phyloP scores from a whole-genome alignment of 2,113 vertebrate species.

The Mola mola region DNA sequence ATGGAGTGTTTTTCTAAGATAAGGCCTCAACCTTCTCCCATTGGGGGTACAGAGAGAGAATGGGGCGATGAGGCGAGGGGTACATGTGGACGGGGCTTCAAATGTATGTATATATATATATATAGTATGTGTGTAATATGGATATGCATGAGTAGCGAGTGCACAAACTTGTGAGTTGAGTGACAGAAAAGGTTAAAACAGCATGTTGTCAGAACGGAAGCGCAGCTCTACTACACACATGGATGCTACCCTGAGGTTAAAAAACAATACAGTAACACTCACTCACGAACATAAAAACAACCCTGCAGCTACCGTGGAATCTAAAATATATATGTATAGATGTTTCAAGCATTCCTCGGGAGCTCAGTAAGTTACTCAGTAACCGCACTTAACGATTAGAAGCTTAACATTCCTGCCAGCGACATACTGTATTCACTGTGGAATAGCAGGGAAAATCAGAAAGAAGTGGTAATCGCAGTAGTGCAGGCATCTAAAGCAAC shows the following conservation, averaged over 20 bases:
- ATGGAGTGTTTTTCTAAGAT: slow-evolving; percentile 78
- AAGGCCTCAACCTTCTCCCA: slow-evolving; percentile 74
- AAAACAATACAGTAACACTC: slow-evolving; percentile 6
- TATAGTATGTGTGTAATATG: slow-evolving; percentile 14
- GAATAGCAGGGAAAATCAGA: slow-evolving; percentile 29
- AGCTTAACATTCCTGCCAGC: slow-evolving; percentile 30
- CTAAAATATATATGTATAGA: slow-evolving; percentile 10
- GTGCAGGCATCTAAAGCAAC: slow-evolving; percentile 48
- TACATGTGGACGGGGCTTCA: slow-evolving; percentile 32
- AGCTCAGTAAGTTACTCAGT: slow-evolving; percentile 37
- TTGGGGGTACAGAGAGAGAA: slow-evolving; percentile 48
- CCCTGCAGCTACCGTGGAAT: not conserved
- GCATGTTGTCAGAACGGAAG: slow-evolving; percentile 21
- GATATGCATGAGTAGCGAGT: slow-evolving; percentile 4
- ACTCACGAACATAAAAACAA: not conserved
- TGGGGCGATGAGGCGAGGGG: slow-evolving; percentile 47
- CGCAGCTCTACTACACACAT: not conserved
- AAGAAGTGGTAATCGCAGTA: slow-evolving; percentile 48
- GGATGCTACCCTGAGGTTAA: not conserved
- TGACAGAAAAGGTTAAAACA: slow-evolving; percentile 33
- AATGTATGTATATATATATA: slow-evolving; percentile 16
- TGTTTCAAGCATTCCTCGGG: slow-evolving; percentile 28
- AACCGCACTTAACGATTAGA: slow-evolving; percentile 33
- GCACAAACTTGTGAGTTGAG: not conserved
- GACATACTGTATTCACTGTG: slow-evolving; percentile 22